Conservation (phyloP, 2,888 invertebrate genomes). For the Bursaphelenchus okinawaensis region DNA sequence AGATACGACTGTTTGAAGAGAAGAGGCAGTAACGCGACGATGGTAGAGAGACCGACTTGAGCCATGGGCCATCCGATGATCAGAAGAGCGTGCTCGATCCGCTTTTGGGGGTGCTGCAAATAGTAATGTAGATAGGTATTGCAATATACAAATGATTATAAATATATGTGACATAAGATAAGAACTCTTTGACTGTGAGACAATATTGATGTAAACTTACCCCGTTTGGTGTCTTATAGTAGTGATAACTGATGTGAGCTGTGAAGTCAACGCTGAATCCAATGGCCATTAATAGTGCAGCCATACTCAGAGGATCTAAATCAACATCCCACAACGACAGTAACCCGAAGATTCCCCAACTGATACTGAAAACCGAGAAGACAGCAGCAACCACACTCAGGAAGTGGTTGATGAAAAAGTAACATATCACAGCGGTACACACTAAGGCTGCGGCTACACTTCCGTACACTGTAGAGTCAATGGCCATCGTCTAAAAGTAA, state of each 20-base stretch:
- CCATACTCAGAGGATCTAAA: conserved; percentile 45
- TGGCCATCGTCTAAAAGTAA: conserved; percentile 36
- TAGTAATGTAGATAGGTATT: neutral
- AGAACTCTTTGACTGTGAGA: too few relatives aligned
- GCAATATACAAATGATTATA: neutral
- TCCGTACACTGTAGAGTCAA: conserved; percentile 46
- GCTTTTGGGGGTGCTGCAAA: conserved; percentile 37
- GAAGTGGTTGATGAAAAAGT: conserved; percentile 49
- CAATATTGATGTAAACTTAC: conserved; percentile 18
- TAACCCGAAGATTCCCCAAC: conserved; percentile 37
- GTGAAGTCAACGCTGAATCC: conserved; percentile 52
- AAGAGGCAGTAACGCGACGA: conserved; percentile 46
- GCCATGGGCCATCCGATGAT: conserved; percentile 50
- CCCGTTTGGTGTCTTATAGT: conserved; percentile 40
- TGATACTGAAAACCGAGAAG: conserved; percentile 40
- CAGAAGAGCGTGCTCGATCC: conserved; percentile 40
- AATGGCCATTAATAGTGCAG: conserved; percentile 48
- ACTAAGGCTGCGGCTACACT: conserved; percentile 43
- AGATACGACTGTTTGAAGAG: conserved; percentile 52
- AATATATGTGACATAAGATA: neutral
- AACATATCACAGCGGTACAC: conserved; percentile 48
- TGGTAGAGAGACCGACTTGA: conserved; percentile 49
- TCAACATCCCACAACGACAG: conserved; percentile 37
- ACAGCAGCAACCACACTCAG: conserved; percentile 40
- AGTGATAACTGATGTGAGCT: conserved; percentile 52